Conservation (phyloP, 2,113 vertebrate species). For the Sceloporus tristichus region DNA sequence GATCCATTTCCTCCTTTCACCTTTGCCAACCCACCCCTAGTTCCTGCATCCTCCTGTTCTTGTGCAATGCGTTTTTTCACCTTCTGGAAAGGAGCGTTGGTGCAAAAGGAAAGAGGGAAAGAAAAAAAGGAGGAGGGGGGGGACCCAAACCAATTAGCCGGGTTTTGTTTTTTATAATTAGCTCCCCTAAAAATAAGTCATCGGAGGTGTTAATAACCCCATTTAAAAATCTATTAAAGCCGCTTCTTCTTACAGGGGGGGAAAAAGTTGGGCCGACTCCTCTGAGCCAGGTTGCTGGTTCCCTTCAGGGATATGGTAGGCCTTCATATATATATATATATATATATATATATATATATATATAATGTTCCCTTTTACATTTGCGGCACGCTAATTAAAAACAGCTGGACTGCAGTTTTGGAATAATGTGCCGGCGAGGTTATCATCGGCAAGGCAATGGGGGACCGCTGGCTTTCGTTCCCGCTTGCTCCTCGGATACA, state of each 20-base stretch:
- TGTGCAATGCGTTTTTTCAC: constrained; percentile 76
- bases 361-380: neutral
- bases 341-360: too few species aligned
- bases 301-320: constrained; percentile 71
- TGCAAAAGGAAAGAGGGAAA: constrained; percentile 74
- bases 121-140: constrained; percentile 71
- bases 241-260: constrained; percentile 69
- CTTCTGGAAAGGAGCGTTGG: constrained; percentile 76
- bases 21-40: too few species aligned
- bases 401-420: constrained; percentile 67
- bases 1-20: constrained; percentile 63
- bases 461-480: constrained; percentile 47
- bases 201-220: constrained; percentile 98
- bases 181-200: constrained; percentile 96
- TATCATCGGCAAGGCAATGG: constrained; percentile 59
- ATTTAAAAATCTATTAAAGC: constrained; percentile 96
- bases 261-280: constrained; percentile 72
- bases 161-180: constrained; percentile 92
- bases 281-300: constrained; percentile 39
- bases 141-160: constrained; percentile 86
- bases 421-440: constrained; percentile 73
- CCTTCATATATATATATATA: constrained; percentile 48
- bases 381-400: constrained; percentile 69
- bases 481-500: constrained; percentile 22
- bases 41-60: constrained; percentile 9